Conservation (phyloP, 2,113 vertebrate genomes). For the Labeo catla region DNA sequence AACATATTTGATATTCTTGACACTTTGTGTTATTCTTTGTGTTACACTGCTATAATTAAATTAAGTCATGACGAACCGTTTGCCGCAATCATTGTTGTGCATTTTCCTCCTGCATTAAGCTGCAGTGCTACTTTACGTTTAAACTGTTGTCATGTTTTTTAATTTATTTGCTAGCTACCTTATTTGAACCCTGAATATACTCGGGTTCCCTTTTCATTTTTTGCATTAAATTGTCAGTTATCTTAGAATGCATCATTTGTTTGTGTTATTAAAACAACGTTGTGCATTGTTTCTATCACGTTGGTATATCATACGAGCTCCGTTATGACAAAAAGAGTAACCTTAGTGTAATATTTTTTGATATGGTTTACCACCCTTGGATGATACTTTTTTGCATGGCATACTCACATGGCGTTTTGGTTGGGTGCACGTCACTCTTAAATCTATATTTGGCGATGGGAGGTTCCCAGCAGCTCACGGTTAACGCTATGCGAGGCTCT, state of each 20-base stretch:
- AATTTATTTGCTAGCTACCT: neutral
- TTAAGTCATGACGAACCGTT: conserved; percentile 8
- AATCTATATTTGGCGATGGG: conserved; percentile 68
- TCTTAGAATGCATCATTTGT: neutral
- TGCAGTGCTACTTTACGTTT: conserved; percentile 30
- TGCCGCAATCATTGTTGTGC: conserved; percentile 47
- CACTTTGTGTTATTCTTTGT: neutral
- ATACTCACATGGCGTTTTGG: conserved; percentile 56
- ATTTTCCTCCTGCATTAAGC: conserved; percentile 30
- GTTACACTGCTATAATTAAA: neutral
- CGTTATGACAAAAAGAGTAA: conserved; percentile 26
- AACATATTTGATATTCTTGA: neutral
- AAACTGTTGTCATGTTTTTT: neutral
- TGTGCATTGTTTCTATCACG: neutral
- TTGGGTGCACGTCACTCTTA: conserved; percentile 56
- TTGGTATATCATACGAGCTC: conserved; percentile 17
- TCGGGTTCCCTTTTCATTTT: neutral
- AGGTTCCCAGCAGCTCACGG: conserved; percentile 61
- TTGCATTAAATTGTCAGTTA: neutral
- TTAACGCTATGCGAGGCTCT: conserved; percentile 47
- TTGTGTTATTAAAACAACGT: neutral
- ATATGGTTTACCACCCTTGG: conserved; percentile 55
- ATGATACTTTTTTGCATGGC: conserved; percentile 48
- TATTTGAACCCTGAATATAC: conserved; percentile 3
- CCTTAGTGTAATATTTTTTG: conserved; percentile 64